Evolutionary conservation across 2,113 vertebrate genomes (phyloP), one percentile per base, ranked within the genome.

Genomic region (Oncorhynchus kisutch): DNA sequence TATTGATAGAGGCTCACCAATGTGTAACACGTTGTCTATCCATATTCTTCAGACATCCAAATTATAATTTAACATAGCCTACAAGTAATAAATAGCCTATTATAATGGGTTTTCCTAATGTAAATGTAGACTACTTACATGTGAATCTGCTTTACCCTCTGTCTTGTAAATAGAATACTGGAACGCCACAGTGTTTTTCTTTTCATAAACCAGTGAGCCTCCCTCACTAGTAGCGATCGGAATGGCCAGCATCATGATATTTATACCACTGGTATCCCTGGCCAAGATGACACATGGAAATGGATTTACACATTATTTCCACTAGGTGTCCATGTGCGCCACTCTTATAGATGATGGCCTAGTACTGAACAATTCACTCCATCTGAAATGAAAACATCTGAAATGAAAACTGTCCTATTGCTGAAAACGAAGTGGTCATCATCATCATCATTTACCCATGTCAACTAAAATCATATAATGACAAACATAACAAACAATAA

Each of bases 241-340:
- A 90, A 83, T 90, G 88, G 20, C 57, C 82, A 76, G 75, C 57
- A 66, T 59, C 3, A 4, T 64, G 3, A 4, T 78, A 51, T 3
- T 24, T 70, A 62, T 76, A 78, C 78, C 70, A 4, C 81, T 83
- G 51, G 78, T 86, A 81, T 76, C 29, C 70, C 59, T 71, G 18
- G 16, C 73, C 73, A 62, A 20, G 12, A 67, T 74, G 67, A 78
- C 34, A 16, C 9, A 14, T 1, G 45, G 22, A 59, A 67, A 71
- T 20, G 27, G 78, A n/a, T 18, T 29, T 77, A 48, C 49, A 54
- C 67, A 1, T 31, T 54, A 22, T 27, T 16, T 29, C 89, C 89
- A 85, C 84, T 49, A 81, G 85, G 87, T 71, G 87, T 81, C 78
- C 70, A 11, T 74, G 71, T 78, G 75, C 74, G 51, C 73, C 39